Conservation (phyloP, 2,113 vertebrate species). For the Solenodon paradoxus region DNA sequence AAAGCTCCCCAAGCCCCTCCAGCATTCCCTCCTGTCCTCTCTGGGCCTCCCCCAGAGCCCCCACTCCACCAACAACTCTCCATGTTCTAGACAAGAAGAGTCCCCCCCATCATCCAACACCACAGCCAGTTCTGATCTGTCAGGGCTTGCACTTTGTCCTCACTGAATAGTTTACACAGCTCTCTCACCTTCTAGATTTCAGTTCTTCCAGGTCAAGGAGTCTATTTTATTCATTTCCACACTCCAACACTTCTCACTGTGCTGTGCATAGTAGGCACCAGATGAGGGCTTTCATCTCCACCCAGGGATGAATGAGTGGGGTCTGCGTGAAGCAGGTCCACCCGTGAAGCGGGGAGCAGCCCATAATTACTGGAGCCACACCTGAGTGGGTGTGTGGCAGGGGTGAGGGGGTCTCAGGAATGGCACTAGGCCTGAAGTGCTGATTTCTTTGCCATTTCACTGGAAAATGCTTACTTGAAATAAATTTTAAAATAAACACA, state of each 20-base stretch:
- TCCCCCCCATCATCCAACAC: background rate
- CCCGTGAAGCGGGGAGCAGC: background rate
- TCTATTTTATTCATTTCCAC: background rate
- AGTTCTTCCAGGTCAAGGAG: background rate
- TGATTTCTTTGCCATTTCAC: background rate
- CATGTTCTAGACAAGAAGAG: background rate
- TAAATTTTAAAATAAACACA: background rate
- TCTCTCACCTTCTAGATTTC: background rate
- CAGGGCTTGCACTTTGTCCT: too few relatives aligned
- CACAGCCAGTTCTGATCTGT: background rate
- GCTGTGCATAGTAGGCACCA: accelerated
- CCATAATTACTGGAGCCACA: background rate
- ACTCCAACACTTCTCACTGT: background rate
- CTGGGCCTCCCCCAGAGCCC: background rate
- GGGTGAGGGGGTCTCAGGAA: background rate
- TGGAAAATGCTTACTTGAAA: background rate
- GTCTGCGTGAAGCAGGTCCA: background rate
- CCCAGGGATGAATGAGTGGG: background rate
- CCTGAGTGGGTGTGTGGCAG: background rate
- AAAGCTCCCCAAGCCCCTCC: background rate
- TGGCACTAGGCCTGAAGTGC: background rate
- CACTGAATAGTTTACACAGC: background rate
- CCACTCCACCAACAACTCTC: background rate
- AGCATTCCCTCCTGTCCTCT: background rate
- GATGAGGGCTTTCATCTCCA: background rate